Percentiles rank a stretch among this genome's conserved stretches.
Evolutionary conservation across 1,140 invertebrate species (phyloP).

Genomic region (Paraescarpia echinospica): DNA sequence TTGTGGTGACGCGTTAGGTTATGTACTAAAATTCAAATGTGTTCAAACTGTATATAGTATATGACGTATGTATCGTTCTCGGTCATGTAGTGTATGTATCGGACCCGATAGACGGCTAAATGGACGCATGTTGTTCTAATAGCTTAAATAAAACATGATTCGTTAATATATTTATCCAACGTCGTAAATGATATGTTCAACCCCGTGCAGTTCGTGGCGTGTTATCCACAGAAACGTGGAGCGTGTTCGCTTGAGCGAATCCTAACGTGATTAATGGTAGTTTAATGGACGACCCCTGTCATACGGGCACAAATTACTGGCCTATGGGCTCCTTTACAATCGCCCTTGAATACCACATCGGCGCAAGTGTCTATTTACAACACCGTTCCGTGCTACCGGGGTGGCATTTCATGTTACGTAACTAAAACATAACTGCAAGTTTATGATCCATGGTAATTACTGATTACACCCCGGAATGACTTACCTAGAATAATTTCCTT

Average conservation of each 20-base stretch:
- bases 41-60: no score
- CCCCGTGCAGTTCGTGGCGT: not conserved
- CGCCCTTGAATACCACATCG: not conserved
- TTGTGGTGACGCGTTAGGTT: no score
- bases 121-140: no score
- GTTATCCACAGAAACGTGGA: not conserved
- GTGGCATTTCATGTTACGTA: not conserved
- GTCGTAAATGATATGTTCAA: no score
- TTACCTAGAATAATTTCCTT: no score
- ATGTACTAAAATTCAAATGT: no score
- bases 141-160: no score
- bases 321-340: not conserved
- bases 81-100: no score
- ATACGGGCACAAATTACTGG: not conserved
- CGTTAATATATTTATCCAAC: no score
- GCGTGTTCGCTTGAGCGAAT: not conserved
- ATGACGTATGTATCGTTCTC: no score
- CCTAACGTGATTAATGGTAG: not conserved
- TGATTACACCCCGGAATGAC: not conserved
- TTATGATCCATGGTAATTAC: not conserved
- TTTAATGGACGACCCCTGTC: constrained; percentile 3
- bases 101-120: no score
- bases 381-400: not conserved
- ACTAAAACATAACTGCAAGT: not conserved
- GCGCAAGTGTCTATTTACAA: not conserved